phyloP scores from a whole-genome alignment of 2,797 vertebrate genomes.

The Acridotheres tristis region DNA sequence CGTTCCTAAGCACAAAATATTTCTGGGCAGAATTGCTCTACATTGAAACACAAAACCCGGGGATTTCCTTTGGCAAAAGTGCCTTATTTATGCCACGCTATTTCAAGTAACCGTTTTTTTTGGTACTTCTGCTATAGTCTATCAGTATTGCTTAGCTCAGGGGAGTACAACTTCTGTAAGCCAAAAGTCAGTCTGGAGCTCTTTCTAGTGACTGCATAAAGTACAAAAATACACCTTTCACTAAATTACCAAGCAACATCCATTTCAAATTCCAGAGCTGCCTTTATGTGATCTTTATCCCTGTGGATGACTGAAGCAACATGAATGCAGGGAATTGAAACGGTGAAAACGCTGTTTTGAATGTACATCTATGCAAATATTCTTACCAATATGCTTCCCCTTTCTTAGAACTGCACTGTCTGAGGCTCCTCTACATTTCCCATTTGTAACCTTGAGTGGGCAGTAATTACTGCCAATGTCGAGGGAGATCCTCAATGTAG shows the following conservation, averaged over 20 bases:
- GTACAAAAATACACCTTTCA: not conserved
- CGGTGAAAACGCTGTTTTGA: not conserved
- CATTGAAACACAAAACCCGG: not conserved
- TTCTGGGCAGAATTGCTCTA: not conserved
- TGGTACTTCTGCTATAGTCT: not conserved
- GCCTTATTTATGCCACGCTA: not conserved
- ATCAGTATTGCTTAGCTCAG: not conserved
- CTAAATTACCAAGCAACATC: not conserved
- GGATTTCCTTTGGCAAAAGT: not conserved
- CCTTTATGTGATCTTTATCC: not conserved
- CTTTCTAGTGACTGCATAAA: not conserved
- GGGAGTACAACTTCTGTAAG: slow-evolving; percentile 18
- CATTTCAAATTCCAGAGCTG: not conserved
- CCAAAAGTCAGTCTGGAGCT: slow-evolving; percentile 10
- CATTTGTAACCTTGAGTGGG: not conserved
- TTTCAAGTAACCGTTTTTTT: not conserved
- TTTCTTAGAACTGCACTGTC: not conserved
- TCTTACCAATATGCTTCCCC: not conserved
- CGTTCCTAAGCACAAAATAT: not conserved
- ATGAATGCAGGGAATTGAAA: not conserved
- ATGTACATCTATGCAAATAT: not conserved
- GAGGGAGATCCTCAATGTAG: not conserved
- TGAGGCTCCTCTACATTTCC: not conserved
- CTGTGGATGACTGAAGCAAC: not conserved
- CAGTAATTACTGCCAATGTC: not conserved